These are phyloP conservation scores for Chrysolina americana DNA, from an alignment of 2,888 invertebrate genomes.

Conservation along the genomic window DNA sequence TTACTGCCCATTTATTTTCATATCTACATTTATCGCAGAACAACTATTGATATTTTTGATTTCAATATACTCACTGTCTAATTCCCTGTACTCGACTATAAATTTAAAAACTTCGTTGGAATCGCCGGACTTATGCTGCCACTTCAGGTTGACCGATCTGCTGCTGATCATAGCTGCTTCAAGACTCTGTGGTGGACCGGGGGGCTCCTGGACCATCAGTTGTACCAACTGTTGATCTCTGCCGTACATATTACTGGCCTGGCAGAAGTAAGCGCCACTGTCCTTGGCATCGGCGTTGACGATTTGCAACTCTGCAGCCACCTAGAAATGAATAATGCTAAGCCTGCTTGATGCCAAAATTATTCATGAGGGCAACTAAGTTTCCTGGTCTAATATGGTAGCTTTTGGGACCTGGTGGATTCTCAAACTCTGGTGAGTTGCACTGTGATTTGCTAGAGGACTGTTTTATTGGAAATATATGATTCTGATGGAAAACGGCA, in stretches of 20 bases:
- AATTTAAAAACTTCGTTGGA: constrained; percentile 81
- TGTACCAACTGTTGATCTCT: constrained; percentile 81
- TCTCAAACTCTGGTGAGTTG: no score
- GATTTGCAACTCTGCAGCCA: constrained; percentile 79
- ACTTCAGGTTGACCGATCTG: constrained; percentile 81
- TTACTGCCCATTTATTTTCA: no score
- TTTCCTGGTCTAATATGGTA: no score
- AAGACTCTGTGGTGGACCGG: constrained; percentile 62
- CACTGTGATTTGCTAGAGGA: no score
- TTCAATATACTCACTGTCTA: constrained; percentile 71
- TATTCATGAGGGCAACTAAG: no score
- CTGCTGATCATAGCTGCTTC: constrained; percentile 80
- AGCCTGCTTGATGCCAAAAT: no score
- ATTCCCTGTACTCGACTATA: constrained; percentile 78
- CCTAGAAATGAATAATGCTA: no score
- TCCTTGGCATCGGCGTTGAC: constrained; percentile 79
- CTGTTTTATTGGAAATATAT: no score
- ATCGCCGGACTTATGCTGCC: constrained; percentile 80
- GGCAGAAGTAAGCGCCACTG: constrained; percentile 84
- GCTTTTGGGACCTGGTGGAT: no score
- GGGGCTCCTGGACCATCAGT: constrained; percentile 81
- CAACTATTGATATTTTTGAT: background rate
- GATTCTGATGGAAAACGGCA: no score
- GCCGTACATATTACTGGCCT: constrained; percentile 82
- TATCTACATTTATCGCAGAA: background rate